Base-by-base conservation (phyloP, 2,797 vertebrate species). In the Lacerta viridis region DNA sequence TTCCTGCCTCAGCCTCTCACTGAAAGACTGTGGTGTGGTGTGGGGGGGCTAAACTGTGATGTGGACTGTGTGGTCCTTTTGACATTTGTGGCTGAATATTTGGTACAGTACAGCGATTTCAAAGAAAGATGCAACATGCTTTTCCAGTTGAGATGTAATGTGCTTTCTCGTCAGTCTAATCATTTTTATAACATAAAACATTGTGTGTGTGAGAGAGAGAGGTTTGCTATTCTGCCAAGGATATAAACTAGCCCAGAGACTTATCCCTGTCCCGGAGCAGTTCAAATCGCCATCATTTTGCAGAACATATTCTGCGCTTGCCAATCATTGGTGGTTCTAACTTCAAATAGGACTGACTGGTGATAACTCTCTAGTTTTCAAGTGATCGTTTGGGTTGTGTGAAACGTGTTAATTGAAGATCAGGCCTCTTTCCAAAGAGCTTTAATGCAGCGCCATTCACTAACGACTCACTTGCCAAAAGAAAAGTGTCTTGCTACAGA, bases 1-100 rank as follows among this genome's bases (percentile, higher is more conserved):
- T 81, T 89, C 78, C 88, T 85, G 50, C 43, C 41, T 81, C 15
- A 13, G 15, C 55, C 29, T 36, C n/a, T 68, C 81, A 81, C 59
- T 8, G 71, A 85, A 72, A 55, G 3, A 27, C n/a, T 61, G 13
- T 25, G 76, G 5, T 61, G 13, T 25, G 76, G 5, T 29, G 20
- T 7, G 13, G 50, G 39, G 74, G 59, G 29, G 64, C 41, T 76
- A 59, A 76, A 25, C 25, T 85, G 23, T 75, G 55, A 85, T 80
- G 39, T 85, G 69, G 76, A 25, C 59, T 55, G 7, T 46, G 9
- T 80, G 78, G 83, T 85, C 71, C 39, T 29, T 66, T 39, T 89
- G 33, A 80, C 20, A 68, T n/a, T 29, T 85, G 83, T 64, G 71
- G 71, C 17, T 55, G 20, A 75, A 18, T 13, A 36, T 76, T 50